Conservation (phyloP, 2,888 invertebrate genomes). For the Branchipolynoe longqiensis region DNA sequence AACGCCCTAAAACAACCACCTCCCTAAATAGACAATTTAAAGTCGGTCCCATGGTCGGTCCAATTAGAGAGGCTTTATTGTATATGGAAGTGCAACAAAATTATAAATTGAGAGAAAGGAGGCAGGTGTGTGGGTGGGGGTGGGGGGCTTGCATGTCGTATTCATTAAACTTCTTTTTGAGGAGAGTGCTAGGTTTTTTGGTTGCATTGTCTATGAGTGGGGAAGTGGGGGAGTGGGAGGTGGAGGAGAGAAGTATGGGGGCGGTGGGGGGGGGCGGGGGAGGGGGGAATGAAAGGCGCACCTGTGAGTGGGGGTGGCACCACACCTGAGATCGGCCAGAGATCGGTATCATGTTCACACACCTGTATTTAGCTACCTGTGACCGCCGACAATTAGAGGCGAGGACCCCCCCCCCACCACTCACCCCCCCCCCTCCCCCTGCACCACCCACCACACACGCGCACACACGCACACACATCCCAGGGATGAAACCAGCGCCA, state of each 20-base stretch:
- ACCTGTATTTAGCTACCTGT: conserved; percentile 53
- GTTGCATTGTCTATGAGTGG: background rate
- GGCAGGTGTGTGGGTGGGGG: too few relatives aligned
- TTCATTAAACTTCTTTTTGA: too few relatives aligned
- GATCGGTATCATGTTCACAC: background rate
- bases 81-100: too few relatives aligned
- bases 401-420: background rate
- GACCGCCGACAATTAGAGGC: conserved; percentile 42
- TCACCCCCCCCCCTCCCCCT: background rate
- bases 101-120: too few relatives aligned
- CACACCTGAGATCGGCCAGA: background rate
- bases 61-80: too few relatives aligned
- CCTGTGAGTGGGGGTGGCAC: conserved; percentile 5
- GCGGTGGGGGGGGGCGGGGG: background rate
- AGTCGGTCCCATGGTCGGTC: too few relatives aligned
- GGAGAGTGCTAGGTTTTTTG: too few relatives aligned
- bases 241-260: background rate
- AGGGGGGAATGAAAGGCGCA: conserved; percentile 39
- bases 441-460: background rate
- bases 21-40: too few relatives aligned
- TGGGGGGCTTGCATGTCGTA: too few relatives aligned
- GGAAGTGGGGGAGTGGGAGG: background rate
- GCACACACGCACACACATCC: too few relatives aligned
- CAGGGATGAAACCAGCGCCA: conserved; percentile 10
- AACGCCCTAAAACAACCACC: too few relatives aligned